These are phyloP conservation scores for Amphiprion percula DNA, from an alignment of 2,113 vertebrate species.

Conservation along the genomic window DNA sequence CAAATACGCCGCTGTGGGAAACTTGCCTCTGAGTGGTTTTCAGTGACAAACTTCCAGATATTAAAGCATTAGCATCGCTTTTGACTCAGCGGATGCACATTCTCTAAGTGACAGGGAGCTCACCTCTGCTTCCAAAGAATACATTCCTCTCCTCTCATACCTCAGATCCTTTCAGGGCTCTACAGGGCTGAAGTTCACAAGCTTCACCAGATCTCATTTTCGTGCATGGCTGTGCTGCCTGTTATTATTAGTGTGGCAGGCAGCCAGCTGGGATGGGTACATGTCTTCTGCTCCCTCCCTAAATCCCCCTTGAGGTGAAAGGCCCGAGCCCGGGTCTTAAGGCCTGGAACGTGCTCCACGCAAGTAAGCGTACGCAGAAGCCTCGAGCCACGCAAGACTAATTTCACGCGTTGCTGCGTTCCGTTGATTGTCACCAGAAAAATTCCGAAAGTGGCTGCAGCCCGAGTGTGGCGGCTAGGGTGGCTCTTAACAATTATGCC, in stretches of 20 bases:
- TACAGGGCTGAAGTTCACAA: conserved; percentile 53
- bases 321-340: conserved; percentile 27
- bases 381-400: neutral
- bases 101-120: conserved; percentile 53
- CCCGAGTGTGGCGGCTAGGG: too few species aligned
- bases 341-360: neutral
- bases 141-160: conserved; percentile 65
- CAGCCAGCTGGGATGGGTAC: conserved; percentile 59
- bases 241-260: conserved; percentile 75
- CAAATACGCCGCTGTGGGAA: conserved; percentile 30
- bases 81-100: conserved; percentile 51
- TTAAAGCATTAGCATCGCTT: conserved; percentile 40
- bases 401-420: neutral
- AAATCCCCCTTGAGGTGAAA: conserved; percentile 31
- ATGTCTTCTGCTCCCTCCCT: conserved; percentile 24
- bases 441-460: neutral
- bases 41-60: conserved; percentile 7
- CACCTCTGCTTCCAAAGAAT: conserved; percentile 54
- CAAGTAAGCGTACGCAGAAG: neutral
- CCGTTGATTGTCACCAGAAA: neutral
- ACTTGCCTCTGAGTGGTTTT: conserved; percentile 10
- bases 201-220: conserved; percentile 69
- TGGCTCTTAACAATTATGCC: neutral
- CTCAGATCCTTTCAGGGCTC: conserved; percentile 58
- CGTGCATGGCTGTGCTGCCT: conserved; percentile 70